Conservation (phyloP, 2,797 vertebrate species). For the Fundulus diaphanus region DNA sequence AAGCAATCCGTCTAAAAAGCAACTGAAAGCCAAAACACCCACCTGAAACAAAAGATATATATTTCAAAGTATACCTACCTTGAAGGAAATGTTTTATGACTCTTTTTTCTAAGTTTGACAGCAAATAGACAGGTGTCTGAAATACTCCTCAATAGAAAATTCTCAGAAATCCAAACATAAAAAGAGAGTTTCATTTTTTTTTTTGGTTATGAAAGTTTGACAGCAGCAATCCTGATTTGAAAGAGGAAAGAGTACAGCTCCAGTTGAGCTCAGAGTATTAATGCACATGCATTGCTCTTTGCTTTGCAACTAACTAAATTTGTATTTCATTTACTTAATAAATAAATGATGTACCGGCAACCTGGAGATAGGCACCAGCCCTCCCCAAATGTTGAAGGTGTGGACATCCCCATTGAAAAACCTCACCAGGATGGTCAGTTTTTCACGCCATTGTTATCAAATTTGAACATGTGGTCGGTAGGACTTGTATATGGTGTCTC, state of each 20-base stretch:
- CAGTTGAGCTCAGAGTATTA: neutral
- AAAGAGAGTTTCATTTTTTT: neutral
- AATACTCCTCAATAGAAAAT: neutral
- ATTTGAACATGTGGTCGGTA: too few species aligned
- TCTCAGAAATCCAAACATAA: neutral
- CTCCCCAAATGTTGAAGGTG: too few species aligned
- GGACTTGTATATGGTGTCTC: too few species aligned
- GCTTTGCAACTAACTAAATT: neutral
- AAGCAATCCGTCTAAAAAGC: neutral
- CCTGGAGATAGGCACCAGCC: too few species aligned
- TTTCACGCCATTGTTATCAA: too few species aligned
- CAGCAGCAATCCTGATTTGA: neutral
- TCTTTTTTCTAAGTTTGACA: neutral
- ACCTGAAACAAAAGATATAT: neutral
- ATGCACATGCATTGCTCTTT: neutral
- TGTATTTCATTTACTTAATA: neutral
- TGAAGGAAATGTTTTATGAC: neutral
- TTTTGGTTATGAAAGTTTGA: neutral
- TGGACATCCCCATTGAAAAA: too few species aligned
- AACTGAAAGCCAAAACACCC: neutral
- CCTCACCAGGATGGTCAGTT: too few species aligned
- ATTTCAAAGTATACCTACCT: neutral
- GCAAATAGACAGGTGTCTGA: conserved; percentile 6
- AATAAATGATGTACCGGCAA: too few species aligned
- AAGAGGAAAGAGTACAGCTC: neutral